Percentiles rank a stretch among this genome's conserved stretches.
Conservation (phyloP, 2,888 invertebrate genomes). For the Xiphydria camelus region DNA sequence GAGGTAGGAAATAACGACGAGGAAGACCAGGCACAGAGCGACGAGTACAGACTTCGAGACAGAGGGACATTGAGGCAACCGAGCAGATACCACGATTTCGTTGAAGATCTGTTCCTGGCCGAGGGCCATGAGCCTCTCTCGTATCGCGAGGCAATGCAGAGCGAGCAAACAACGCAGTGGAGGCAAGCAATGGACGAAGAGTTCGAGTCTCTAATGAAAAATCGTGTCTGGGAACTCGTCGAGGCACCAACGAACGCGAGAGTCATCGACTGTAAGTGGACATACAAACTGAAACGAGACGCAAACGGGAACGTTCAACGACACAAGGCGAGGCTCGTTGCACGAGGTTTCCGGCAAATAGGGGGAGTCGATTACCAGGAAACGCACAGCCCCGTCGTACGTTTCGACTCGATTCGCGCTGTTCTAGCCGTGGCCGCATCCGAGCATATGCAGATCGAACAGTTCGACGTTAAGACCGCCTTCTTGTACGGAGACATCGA, state of each 20-base stretch:
- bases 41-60: too few relatives aligned
- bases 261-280: neutral
- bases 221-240: slow-evolving; percentile 10
- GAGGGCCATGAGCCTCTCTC: neutral
- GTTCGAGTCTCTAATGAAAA: slow-evolving; percentile 14
- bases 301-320: slow-evolving; percentile 23
- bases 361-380: slow-evolving; percentile 37
- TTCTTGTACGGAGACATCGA: slow-evolving; percentile 40
- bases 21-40: too few relatives aligned
- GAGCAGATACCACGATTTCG: too few relatives aligned
- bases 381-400: slow-evolving; percentile 39
- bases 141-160: too few relatives aligned
- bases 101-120: neutral
- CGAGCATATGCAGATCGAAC: slow-evolving; percentile 25
- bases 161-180: neutral
- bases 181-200: slow-evolving; percentile 15
- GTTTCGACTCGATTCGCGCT: slow-evolving; percentile 33
- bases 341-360: slow-evolving; percentile 30
- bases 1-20: too few relatives aligned
- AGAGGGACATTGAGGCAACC: too few relatives aligned
- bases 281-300: slow-evolving; percentile 18
- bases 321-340: slow-evolving; percentile 39
- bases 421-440: slow-evolving; percentile 31
- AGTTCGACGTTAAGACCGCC: slow-evolving; percentile 42
- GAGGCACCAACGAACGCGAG: neutral